phyloP scores from a whole-genome alignment of 2,888 invertebrate genomes.

The Leptopilina syphax region DNA sequence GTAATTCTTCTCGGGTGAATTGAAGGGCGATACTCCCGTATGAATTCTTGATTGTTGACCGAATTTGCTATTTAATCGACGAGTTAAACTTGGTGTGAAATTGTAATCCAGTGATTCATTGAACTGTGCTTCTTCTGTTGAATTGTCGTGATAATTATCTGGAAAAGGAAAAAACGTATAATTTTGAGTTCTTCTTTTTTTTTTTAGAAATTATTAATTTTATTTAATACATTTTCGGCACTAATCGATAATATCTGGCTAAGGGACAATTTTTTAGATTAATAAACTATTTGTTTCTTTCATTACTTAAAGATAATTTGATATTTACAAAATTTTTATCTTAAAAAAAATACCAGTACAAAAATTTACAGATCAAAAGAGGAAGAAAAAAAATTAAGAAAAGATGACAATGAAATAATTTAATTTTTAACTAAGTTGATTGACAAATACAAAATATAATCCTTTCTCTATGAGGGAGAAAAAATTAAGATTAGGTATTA shows the following conservation, averaged over 20 bases:
- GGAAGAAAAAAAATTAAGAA: too few species aligned
- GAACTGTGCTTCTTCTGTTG: conserved; percentile 53
- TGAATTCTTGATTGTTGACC: conserved; percentile 72
- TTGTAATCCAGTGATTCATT: conserved; percentile 66
- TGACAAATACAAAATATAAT: too few species aligned
- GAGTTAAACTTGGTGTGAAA: conserved; percentile 73
- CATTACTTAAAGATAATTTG: too few species aligned
- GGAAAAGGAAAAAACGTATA: conserved; percentile 53
- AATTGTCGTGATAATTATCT: conserved; percentile 58
- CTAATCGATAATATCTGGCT: conserved; percentile 5
- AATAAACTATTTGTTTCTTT: too few species aligned
- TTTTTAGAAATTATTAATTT: conserved; percentile 70
- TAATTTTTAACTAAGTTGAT: too few species aligned
- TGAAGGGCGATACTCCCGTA: conserved; percentile 68
- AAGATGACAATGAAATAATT: too few species aligned
- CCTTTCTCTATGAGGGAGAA: neutral
- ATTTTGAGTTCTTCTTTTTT: neutral
- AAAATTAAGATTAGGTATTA: neutral
- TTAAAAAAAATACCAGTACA: too few species aligned
- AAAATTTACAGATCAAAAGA: too few species aligned
- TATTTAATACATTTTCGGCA: conserved; percentile 56
- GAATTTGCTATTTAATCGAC: conserved; percentile 71
- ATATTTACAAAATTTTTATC: too few species aligned
- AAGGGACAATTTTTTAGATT: neutral
- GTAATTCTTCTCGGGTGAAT: conserved; percentile 62